Base-by-base conservation (phyloP, 2,888 invertebrate species). In the Noctua janthina region DNA sequence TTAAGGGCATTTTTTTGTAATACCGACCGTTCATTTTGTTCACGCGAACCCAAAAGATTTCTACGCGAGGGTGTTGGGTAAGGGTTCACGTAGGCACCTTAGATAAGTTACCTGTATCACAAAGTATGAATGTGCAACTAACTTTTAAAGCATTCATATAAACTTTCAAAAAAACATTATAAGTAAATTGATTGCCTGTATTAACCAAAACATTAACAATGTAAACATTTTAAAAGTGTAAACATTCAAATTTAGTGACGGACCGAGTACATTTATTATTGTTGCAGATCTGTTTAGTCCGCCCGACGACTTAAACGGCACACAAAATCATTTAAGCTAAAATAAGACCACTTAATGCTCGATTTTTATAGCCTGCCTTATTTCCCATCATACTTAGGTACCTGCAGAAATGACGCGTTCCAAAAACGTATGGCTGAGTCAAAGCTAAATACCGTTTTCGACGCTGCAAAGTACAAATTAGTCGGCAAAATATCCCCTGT, bases 1-100 rank as follows among this genome's bases (percentile, higher is more conserved):
- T 95, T 94, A 94, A 95, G 95, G 96, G 94, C 92, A 92, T 96
- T 96, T 95, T 95, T 96, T 96, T 96, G 94, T 95, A 91, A 91
- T 83, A 88, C 92, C 93, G 93, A 92, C 92, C 93, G 93, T 93
- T 94, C 93, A 94, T 95, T 94, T 95, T 94, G 94, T 95, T 95
- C 93, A 94, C 94, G 94, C 94, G 90, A 94, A 93, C 93, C 92
- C 91, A 92, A 87, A 88, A 79, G 75, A 87, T 83, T 80, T 91
- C 89, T 91, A 89, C 86, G 29, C 79, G 79, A 86, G 81, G 83
- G 84, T 85, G 78, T 88, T 82, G 84, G 87, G 79, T 85, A 87
- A 87, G 74, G 84, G 83, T 88, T 81, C 84, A 79, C 74, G 78
- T 74, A 83, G 78, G 78, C 70, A 82, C 67, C 69, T 77, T 76